A percentile compares a stretch with the other conserved stretches of the same genome.
Evolutionary conservation across 2,888 invertebrate species (phyloP).

Genomic region (Elegia similella): DNA sequence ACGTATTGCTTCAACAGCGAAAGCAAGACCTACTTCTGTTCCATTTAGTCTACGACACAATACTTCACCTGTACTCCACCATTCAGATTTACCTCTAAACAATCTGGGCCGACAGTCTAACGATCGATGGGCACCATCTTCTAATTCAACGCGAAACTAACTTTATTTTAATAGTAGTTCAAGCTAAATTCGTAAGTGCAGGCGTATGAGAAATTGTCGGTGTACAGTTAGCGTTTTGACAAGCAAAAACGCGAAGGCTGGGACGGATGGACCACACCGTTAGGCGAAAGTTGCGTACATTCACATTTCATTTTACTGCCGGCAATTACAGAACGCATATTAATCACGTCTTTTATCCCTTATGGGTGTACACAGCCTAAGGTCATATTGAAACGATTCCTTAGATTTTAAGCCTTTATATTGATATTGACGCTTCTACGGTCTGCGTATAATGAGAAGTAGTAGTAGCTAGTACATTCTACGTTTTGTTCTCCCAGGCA

Average conservation of each 20-base stretch:
- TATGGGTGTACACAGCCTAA: too few species aligned
- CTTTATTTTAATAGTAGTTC: constrained; percentile 4
- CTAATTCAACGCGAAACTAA: constrained; percentile 1
- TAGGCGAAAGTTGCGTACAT: constrained; percentile 34
- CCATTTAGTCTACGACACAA: not conserved
- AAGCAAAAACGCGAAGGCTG: constrained; percentile 54
- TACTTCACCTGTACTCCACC: constrained; percentile 1
- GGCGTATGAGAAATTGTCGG: constrained; percentile 8
- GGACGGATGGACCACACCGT: constrained; percentile 17
- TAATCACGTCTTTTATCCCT: too few species aligned
- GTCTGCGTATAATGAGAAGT: too few species aligned
- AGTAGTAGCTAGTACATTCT: too few species aligned
- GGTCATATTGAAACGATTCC: too few species aligned
- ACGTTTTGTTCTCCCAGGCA: too few species aligned
- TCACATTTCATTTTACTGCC: constrained; percentile 35
- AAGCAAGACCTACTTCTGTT: constrained; percentile 2
- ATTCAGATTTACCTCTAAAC: constrained; percentile 1
- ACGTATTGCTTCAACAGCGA: not conserved
- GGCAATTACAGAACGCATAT: not conserved
- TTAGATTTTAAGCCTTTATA: too few species aligned
- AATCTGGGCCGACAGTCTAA: constrained; percentile 9
- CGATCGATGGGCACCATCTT: not conserved
- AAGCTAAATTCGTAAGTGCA: not conserved
- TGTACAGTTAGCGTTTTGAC: constrained; percentile 71
- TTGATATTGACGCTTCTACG: too few species aligned